Evolutionary conservation across 2,888 invertebrate species (phyloP).

Genomic region (Agrypnus murinus): DNA sequence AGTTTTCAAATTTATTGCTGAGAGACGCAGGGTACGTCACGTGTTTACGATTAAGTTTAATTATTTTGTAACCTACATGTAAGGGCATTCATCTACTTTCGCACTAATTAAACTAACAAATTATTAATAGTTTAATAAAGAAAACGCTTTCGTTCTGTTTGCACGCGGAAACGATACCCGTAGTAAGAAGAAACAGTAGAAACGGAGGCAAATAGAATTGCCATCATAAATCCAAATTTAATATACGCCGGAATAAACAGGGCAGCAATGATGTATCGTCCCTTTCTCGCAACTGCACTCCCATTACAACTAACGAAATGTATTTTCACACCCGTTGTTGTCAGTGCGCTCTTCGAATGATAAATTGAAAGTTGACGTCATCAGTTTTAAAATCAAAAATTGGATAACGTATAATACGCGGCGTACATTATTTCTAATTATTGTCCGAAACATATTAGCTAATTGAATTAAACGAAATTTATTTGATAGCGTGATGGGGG

Average conservation of each 20-base stretch:
- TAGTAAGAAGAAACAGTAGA: conserved; percentile 42
- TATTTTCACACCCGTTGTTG: conserved; percentile 37
- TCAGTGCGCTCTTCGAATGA: conserved; percentile 35
- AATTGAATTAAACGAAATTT: too few relatives aligned
- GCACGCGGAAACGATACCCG: conserved; percentile 35
- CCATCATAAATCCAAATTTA: conserved; percentile 43
- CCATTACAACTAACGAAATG: conserved; percentile 43
- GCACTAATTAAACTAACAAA: conserved; percentile 42
- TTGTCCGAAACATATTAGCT: too few relatives aligned
- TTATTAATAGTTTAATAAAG: conserved; percentile 43
- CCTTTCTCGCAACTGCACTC: conserved; percentile 41
- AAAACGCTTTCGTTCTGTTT: conserved; percentile 34
- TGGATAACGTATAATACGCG: conserved; percentile 25
- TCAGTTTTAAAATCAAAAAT: conserved; percentile 31
- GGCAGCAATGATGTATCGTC: conserved; percentile 38
- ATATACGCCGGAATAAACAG: conserved; percentile 45
- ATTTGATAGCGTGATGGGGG: too few relatives aligned
- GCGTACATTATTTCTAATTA: too few relatives aligned
- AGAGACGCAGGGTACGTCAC: too few relatives aligned
- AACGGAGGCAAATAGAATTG: conserved; percentile 41
- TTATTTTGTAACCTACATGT: too few relatives aligned
- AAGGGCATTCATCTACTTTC: neutral
- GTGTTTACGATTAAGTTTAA: too few relatives aligned
- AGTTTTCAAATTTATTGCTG: too few relatives aligned
- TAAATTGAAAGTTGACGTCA: conserved; percentile 39